A percentile compares a stretch with the other conserved stretches of the same genome.
These are phyloP conservation scores for Pangasius djambal DNA, from an alignment of 2,797 vertebrate species.

Conservation along the genomic window DNA sequence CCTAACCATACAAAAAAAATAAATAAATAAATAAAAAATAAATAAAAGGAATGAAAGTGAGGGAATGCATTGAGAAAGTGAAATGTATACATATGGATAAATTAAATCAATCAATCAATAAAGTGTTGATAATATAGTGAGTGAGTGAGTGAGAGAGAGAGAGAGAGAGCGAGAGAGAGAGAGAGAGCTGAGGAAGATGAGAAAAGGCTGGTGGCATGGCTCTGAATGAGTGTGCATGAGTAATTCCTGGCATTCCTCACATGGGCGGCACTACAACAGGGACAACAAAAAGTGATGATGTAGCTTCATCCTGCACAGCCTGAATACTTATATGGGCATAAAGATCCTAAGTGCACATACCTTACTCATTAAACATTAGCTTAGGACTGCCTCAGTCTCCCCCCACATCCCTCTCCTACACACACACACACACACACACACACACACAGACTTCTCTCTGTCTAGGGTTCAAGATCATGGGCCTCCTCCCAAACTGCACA, in stretches of 20 bases:
- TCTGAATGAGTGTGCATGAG: constrained; percentile 6
- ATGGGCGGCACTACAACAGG: constrained; percentile 9
- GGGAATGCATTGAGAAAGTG: neutral
- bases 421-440: neutral
- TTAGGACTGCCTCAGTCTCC: constrained; percentile 44
- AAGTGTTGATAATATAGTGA: neutral
- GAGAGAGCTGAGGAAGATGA: neutral
- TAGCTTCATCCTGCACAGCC: constrained; percentile 63
- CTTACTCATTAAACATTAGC: constrained; percentile 76
- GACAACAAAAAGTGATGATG: constrained; percentile 59
- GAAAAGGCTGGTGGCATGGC: neutral
- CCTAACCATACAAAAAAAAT: neutral
- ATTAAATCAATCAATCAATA: neutral
- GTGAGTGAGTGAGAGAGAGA: no score
- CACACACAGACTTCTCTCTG: no score
- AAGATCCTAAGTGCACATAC: constrained; percentile 80
- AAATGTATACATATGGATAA: neutral
- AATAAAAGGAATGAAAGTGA: neutral
- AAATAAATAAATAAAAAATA: no score
- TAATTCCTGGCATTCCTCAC: constrained; percentile 42
- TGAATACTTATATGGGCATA: constrained; percentile 84
- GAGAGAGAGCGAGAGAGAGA: neutral
- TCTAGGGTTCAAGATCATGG: neutral
- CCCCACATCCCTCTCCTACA: neutral
- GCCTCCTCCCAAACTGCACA: neutral